A percentile compares a stretch with the other conserved stretches of the same genome.
Conservation (phyloP, 2,797 vertebrate genomes). For the Lepidocolaptes lacrymiger region DNA sequence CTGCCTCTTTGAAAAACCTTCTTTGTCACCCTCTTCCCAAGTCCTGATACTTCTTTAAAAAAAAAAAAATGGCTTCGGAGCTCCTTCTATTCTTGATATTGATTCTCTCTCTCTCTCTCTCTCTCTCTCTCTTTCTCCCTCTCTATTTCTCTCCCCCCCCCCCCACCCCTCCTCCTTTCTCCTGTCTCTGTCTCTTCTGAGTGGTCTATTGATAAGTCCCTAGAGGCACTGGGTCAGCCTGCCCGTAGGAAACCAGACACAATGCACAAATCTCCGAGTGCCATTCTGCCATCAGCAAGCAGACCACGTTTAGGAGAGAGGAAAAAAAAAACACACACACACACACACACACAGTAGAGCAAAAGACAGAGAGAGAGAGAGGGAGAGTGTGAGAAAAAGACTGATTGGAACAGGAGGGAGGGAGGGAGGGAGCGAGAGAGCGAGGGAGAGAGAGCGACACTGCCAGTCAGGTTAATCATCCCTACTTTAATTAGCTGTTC, state of each 20-base stretch:
- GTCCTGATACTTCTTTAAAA: slow-evolving; percentile 84
- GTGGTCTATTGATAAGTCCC: slow-evolving; percentile 99
- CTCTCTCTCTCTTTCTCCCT: slow-evolving; percentile 67
- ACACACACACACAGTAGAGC: slow-evolving; percentile 68
- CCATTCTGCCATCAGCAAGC: slow-evolving; percentile 96
- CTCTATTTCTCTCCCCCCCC: slow-evolving; percentile 81
- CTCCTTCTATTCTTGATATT: slow-evolving; percentile 85
- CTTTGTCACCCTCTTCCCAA: slow-evolving; percentile 85
- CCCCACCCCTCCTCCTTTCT: slow-evolving; percentile 80
- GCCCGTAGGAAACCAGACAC: slow-evolving; percentile 99
- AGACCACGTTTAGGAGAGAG: slow-evolving; percentile 87
- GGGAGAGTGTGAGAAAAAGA: slow-evolving; percentile 70
- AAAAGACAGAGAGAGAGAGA: slow-evolving; percentile 66
- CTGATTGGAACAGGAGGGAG: slow-evolving; percentile 73
- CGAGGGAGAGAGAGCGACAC: slow-evolving; percentile 83
- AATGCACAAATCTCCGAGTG: slow-evolving; percentile 96
- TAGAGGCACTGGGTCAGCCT: slow-evolving; percentile 96
- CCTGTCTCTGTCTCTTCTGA: slow-evolving; percentile 94
- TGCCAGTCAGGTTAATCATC: slow-evolving; percentile 97
- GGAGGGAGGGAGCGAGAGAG: slow-evolving; percentile 73
- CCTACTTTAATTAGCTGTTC: slow-evolving; percentile 96
- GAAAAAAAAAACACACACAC: slow-evolving; percentile 41
- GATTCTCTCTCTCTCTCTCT: slow-evolving; percentile 77
- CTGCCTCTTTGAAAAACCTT: slow-evolving; percentile 84
- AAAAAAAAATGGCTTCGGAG: slow-evolving; percentile 83